phyloP scores from a whole-genome alignment of 2,113 vertebrate species.

The Atrichornis clamosus region DNA sequence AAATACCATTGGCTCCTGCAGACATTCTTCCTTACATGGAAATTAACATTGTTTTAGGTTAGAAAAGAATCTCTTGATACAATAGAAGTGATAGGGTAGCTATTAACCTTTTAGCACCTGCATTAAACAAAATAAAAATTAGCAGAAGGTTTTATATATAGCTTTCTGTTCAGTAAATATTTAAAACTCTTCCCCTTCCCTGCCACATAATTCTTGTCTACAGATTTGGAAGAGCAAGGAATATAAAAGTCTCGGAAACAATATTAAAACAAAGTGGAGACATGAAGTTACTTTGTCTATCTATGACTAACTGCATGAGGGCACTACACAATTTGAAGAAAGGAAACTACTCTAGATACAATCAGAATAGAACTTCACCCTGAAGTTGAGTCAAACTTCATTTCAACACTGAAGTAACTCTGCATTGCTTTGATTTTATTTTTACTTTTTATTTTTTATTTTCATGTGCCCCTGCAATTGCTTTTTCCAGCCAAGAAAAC shows the following conservation, averaged over 20 bases:
- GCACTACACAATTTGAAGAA: background rate
- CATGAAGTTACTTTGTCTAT: background rate
- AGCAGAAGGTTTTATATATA: background rate
- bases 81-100: background rate
- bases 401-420: background rate
- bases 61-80: conserved; percentile 15
- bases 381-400: background rate
- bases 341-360: conserved; percentile 6
- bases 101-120: conserved; percentile 57
- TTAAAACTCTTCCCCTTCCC: background rate
- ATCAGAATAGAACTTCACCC: conserved; percentile 36
- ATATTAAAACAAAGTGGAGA: background rate
- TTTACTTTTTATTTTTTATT: conserved; percentile 5
- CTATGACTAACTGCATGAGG: background rate
- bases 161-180: background rate
- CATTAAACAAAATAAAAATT: background rate
- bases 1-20: conserved; percentile 73
- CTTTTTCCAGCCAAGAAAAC: conserved; percentile 7
- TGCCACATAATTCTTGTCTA: background rate
- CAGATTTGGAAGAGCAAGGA: background rate
- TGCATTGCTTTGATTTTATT: conserved; percentile 3
- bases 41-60: conserved; percentile 61
- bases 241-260: background rate
- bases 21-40: conserved; percentile 76
- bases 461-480: background rate